Percentiles rank a stretch among this genome's conserved stretches.
Conservation (phyloP, 2,888 invertebrate species). For the Pristionchus fissidentatus region DNA sequence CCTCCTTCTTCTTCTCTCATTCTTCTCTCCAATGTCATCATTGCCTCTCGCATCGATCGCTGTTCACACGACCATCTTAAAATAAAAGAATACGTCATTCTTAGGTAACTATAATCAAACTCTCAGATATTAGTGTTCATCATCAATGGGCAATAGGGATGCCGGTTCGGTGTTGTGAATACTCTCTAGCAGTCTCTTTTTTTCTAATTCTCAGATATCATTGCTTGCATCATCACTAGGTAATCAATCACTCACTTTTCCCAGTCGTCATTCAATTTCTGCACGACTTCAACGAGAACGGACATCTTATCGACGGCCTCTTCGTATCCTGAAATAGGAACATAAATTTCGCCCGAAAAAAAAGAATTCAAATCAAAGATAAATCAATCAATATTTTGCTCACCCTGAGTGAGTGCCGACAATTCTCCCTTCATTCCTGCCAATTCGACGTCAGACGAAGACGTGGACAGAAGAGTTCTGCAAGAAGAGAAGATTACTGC, state of each 20-base stretch:
- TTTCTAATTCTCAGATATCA: too few species aligned
- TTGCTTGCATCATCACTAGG: too few species aligned
- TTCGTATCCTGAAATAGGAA: conserved; percentile 28
- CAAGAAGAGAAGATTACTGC: background rate
- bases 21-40: conserved; percentile 55
- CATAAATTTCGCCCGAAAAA: background rate
- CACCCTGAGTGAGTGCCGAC: conserved; percentile 4
- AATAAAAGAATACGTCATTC: background rate
- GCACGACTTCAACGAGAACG: background rate
- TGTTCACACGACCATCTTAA: conserved; percentile 22
- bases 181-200: too few species aligned
- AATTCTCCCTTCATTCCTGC: conserved; percentile 40
- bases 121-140: background rate
- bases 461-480: conserved; percentile 29
- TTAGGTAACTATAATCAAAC: background rate
- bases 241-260: background rate
- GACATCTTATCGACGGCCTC: conserved; percentile 30
- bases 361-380: background rate
- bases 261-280: conserved; percentile 19
- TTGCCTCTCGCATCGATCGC: conserved; percentile 19
- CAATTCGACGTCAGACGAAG: background rate
- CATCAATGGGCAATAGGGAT: too few species aligned
- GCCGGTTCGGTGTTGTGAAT: too few species aligned
- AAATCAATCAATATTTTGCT: background rate
- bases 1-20: conserved; percentile 55